These are phyloP conservation scores for Isurus oxyrinchus DNA, from an alignment of 2,113 vertebrate genomes.

Conservation along the genomic window DNA sequence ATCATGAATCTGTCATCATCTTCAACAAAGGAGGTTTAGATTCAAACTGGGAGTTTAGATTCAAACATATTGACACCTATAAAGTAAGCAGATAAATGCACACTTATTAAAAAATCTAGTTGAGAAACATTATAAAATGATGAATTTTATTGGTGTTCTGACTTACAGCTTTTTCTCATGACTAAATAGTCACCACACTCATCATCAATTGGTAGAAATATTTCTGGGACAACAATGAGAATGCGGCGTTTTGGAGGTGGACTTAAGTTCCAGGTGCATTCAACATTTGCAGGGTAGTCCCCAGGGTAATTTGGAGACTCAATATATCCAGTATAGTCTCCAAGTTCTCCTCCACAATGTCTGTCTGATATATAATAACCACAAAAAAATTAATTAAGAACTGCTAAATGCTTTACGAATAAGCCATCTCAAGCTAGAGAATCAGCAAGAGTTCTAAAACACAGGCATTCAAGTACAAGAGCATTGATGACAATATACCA, in stretches of 20 bases:
- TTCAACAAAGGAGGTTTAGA: too few relatives aligned
- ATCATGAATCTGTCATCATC: neutral
- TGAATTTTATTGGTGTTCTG: conserved; percentile 23
- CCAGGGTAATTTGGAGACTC: conserved; percentile 97
- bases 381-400: neutral
- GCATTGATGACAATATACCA: neutral
- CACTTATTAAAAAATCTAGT: neutral
- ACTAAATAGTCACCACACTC: conserved; percentile 96
- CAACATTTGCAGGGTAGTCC: conserved; percentile 87
- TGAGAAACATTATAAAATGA: neutral
- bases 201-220: conserved; percentile 91
- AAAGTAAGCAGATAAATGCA: neutral
- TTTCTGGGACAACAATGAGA: conserved; percentile 92
- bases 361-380: conserved; percentile 64
- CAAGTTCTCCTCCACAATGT: conserved; percentile 86
- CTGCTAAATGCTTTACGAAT: neutral
- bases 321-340: conserved; percentile 88
- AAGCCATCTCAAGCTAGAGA: neutral
- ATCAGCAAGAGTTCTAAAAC: neutral
- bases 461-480: neutral
- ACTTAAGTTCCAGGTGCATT: conserved; percentile 93
- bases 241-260: conserved; percentile 90
- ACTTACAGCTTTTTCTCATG: conserved; percentile 95
- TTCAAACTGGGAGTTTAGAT: neutral
- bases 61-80: neutral